phyloP scores from a whole-genome alignment of 2,888 invertebrate species.

The Hypomecis punctinalis region DNA sequence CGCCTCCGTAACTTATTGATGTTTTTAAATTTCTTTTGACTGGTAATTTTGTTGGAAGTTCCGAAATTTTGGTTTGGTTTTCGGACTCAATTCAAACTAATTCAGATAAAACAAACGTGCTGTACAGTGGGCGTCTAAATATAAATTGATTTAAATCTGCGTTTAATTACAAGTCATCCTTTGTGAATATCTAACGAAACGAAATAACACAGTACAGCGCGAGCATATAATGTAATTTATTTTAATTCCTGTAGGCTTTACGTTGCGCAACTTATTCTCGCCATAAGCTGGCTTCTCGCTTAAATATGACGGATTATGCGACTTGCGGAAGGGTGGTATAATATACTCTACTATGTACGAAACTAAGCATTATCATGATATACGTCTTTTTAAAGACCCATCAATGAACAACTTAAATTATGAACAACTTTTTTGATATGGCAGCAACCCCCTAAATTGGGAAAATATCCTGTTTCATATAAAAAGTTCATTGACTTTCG shows the following conservation, averaged over 20 bases:
- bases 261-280: slow-evolving; percentile 37
- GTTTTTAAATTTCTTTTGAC: no score
- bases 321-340: slow-evolving; percentile 11
- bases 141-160: not conserved
- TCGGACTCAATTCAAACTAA: no score
- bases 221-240: slow-evolving; percentile 23
- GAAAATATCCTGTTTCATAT: not conserved
- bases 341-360: no score
- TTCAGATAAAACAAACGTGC: not conserved
- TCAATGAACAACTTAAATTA: no score
- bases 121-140: not conserved
- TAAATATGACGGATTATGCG: slow-evolving; percentile 43
- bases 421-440: no score
- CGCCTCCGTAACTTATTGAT: no score
- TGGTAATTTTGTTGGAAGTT: no score
- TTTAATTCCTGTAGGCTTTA: slow-evolving; percentile 32
- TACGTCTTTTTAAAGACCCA: no score
- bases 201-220: slow-evolving; percentile 5
- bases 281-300: slow-evolving; percentile 42
- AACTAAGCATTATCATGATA: no score
- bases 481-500: not conserved
- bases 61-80: no score
- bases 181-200: slow-evolving; percentile 10
- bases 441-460: no score
- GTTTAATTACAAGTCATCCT: not conserved